Percentiles rank a stretch among this genome's conserved stretches.
These are phyloP conservation scores for Seladonia tumulorum DNA, from an alignment of 2,888 invertebrate genomes.

Conservation along the genomic window DNA sequence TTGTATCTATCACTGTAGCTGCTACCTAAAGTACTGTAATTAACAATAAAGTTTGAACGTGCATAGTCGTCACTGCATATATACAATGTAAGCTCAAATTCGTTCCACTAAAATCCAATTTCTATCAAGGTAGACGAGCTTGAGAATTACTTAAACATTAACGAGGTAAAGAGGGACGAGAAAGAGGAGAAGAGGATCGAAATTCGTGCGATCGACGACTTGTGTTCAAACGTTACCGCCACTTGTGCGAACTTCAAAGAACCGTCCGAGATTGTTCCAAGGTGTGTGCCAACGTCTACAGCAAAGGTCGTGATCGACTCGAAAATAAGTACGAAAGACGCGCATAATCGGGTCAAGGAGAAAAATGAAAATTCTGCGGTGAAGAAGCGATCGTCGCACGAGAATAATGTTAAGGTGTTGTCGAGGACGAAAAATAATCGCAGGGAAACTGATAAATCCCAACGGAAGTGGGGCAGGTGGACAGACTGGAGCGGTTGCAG, in stretches of 20 bases:
- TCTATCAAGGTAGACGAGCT: slow-evolving; percentile 65
- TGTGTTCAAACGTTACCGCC: slow-evolving; percentile 32
- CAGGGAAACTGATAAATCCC: slow-evolving; percentile 37
- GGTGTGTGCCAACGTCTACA: slow-evolving; percentile 24
- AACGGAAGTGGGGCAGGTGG: slow-evolving; percentile 85
- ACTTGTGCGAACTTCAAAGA: slow-evolving; percentile 14
- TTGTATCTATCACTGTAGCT: no score
- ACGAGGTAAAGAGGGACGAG: neutral
- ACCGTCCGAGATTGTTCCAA: neutral
- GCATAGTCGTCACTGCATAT: neutral
- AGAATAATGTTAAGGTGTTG: neutral
- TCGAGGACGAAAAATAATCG: slow-evolving; percentile 12
- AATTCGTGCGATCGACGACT: slow-evolving; percentile 39
- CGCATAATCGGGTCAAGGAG: neutral
- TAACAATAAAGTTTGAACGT: neutral
- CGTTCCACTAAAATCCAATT: neutral
- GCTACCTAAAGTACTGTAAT: no score
- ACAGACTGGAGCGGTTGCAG: slow-evolving; percentile 88
- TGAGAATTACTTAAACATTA: slow-evolving; percentile 53
- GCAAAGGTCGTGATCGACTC: slow-evolving; percentile 15
- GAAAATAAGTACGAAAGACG: neutral
- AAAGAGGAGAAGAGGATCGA: slow-evolving; percentile 17
- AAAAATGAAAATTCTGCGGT: neutral
- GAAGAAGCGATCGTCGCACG: slow-evolving; percentile 1
- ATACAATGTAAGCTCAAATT: neutral